Percentiles rank a stretch among this genome's conserved stretches.
Conservation (phyloP, 2,113 vertebrate species). For the Semnornis frantzii region DNA sequence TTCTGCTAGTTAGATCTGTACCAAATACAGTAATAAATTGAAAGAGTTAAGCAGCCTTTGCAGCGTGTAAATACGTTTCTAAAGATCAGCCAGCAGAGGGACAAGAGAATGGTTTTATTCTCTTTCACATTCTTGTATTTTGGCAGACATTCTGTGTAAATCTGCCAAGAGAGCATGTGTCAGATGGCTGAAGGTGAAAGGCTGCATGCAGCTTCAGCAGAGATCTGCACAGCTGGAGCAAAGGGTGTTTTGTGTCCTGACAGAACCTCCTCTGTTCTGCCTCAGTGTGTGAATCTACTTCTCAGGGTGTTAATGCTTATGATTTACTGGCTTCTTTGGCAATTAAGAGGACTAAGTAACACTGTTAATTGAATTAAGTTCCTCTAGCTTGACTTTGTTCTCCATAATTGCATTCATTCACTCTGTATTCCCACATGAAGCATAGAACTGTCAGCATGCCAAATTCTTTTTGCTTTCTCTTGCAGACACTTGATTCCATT, state of each 20-base stretch:
- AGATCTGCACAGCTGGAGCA: not conserved
- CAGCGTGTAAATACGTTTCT: not conserved
- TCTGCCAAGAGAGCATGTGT: not conserved
- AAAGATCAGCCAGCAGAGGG: not conserved
- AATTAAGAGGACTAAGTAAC: not conserved
- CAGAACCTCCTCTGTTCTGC: not conserved
- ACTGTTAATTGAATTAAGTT: not conserved
- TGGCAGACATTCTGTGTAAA: not conserved
- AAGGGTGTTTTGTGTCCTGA: not conserved
- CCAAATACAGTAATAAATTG: not conserved
- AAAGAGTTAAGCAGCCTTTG: not conserved
- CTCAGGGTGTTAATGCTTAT: not conserved
- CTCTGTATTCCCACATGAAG: not conserved
- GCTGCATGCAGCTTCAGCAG: not conserved
- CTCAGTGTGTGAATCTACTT: not conserved
- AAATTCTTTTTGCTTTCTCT: slow-evolving; percentile 9
- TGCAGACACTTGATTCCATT: slow-evolving; percentile 88
- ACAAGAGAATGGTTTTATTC: not conserved
- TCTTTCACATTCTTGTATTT: not conserved
- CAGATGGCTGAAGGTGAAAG: not conserved
- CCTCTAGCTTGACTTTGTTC: not conserved
- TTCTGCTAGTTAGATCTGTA: not conserved
- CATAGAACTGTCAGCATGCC: not conserved
- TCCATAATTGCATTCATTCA: not conserved
- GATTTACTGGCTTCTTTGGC: not conserved